A percentile compares a stretch with the other conserved stretches of the same genome.
Evolutionary conservation across 1,140 invertebrate genomes (phyloP).

Genomic region (Armadillidium nasatum): DNA sequence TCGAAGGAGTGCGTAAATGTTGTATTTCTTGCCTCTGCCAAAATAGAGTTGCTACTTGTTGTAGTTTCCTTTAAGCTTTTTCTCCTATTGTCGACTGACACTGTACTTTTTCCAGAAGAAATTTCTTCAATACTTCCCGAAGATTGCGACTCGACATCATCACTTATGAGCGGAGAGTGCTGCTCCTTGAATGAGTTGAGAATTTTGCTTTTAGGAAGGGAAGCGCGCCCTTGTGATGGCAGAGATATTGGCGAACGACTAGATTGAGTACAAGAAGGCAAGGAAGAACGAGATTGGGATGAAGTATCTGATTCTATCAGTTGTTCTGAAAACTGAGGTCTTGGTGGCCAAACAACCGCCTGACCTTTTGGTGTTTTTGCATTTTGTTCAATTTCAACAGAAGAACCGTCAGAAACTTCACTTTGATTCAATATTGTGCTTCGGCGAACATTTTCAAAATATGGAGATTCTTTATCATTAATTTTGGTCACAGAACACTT

Average conservation of each 20-base stretch:
- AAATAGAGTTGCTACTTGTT: slow-evolving; percentile 14
- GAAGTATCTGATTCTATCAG: background rate
- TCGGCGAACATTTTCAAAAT: no score
- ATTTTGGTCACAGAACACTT: no score
- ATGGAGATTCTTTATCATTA: no score
- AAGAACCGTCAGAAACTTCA: no score
- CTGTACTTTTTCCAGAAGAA: background rate
- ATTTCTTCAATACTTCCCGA: background rate
- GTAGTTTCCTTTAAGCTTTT: background rate
- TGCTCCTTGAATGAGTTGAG: background rate
- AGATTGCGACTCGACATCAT: background rate
- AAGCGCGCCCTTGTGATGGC: background rate
- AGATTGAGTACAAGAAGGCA: background rate
- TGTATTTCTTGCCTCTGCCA: slow-evolving; percentile 44
- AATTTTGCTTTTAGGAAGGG: background rate
- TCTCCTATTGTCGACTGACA: background rate
- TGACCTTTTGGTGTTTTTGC: background rate
- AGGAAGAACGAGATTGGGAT: background rate
- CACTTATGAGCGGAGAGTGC: background rate
- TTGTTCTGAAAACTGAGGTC: background rate
- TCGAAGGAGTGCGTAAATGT: slow-evolving; percentile 43
- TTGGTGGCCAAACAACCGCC: background rate
- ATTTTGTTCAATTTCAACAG: no score
- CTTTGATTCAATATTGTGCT: no score
- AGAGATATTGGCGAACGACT: background rate